A percentile compares a stretch with the other conserved stretches of the same genome.
These are phyloP conservation scores for Rhingia campestris DNA, from an alignment of 2,888 invertebrate species.

Conservation along the genomic window DNA sequence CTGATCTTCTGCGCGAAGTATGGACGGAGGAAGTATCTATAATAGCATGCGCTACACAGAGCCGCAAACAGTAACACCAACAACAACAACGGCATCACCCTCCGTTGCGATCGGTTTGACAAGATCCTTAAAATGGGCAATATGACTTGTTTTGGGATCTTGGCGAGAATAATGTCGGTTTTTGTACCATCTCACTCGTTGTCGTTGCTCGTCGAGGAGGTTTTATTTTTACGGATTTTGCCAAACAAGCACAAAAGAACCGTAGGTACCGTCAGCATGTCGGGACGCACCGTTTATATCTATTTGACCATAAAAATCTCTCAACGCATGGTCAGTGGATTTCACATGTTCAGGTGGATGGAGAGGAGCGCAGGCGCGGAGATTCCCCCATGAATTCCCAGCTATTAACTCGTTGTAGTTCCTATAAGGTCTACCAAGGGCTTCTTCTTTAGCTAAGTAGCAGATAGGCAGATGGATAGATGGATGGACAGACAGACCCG, in stretches of 20 bases:
- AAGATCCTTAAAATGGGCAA: conserved; percentile 78
- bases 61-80: background rate
- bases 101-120: conserved; percentile 70
- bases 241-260: conserved; percentile 25
- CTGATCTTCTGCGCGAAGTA: background rate
- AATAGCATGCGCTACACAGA: background rate
- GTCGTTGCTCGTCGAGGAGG: conserved; percentile 5
- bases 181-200: conserved; percentile 51
- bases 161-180: conserved; percentile 74
- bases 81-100: conserved; percentile 19
- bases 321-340: conserved; percentile 57
- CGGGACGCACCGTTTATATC: conserved; percentile 63
- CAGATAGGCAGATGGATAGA: conserved; percentile 49
- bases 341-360: background rate
- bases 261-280: conserved; percentile 36
- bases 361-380: background rate
- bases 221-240: conserved; percentile 55
- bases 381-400: conserved; percentile 68
- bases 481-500: conserved; percentile 51
- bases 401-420: conserved; percentile 69
- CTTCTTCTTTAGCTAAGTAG: conserved; percentile 27
- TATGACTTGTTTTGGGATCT: conserved; percentile 76
- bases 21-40: background rate
- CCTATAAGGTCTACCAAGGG: conserved; percentile 20
- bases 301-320: conserved; percentile 69